phyloP scores from a whole-genome alignment of 2,888 invertebrate genomes.

The Liodrosophila aerea region DNA sequence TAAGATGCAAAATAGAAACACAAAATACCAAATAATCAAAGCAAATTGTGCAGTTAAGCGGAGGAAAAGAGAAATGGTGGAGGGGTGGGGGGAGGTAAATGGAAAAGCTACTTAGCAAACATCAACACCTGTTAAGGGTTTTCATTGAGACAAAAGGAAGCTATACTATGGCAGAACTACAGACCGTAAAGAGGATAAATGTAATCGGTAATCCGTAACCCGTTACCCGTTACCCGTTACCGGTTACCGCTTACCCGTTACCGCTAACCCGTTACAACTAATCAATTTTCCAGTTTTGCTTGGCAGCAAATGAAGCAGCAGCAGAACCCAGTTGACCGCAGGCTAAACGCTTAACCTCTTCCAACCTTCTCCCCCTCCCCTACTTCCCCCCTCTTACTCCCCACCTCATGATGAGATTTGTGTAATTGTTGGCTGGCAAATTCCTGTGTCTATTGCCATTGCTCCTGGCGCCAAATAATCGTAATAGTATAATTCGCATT shows the following conservation, averaged over 20 bases:
- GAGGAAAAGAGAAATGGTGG: neutral
- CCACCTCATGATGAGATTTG: slow-evolving; percentile 73
- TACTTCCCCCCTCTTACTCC: slow-evolving; percentile 17
- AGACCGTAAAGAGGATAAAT: too few relatives aligned
- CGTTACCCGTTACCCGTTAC: slow-evolving; percentile 1
- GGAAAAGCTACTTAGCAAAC: slow-evolving; percentile 67
- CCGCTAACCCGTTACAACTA: slow-evolving; percentile 37
- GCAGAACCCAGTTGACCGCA: slow-evolving; percentile 47
- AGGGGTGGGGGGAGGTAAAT: neutral
- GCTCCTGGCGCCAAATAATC: slow-evolving; percentile 24
- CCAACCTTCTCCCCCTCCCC: neutral
- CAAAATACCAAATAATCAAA: slow-evolving; percentile 76
- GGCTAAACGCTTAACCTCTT: slow-evolving; percentile 30
- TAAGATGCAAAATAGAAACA: slow-evolving; percentile 39
- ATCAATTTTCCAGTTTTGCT: slow-evolving; percentile 58
- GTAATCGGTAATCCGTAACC: slow-evolving; percentile 3
- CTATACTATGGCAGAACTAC: slow-evolving; percentile 62
- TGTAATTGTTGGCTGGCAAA: slow-evolving; percentile 69
- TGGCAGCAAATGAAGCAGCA: slow-evolving; percentile 42
- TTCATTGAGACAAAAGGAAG: slow-evolving; percentile 27
- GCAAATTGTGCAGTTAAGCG: slow-evolving; percentile 61
- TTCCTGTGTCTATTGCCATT: slow-evolving; percentile 1
- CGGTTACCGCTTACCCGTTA: neutral
- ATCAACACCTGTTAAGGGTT: slow-evolving; percentile 70
- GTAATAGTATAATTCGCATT: slow-evolving; percentile 3